Evolutionary conservation across 2,113 vertebrate genomes (phyloP).

Genomic region (Aplodontia rufa): DNA sequence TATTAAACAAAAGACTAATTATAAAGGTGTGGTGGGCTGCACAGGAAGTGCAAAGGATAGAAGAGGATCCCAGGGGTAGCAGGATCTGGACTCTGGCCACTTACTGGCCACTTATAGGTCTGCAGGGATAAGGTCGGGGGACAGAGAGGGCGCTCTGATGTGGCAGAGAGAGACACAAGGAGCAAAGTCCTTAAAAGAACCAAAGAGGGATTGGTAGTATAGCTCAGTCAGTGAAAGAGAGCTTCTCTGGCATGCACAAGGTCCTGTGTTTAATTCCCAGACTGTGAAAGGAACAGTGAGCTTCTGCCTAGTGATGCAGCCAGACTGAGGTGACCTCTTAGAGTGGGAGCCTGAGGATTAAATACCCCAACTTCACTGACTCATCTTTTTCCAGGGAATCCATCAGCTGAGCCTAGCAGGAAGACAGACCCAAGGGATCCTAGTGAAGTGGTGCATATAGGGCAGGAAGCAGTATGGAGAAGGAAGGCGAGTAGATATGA

Average conservation of each 20-base stretch:
- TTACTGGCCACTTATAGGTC: background rate
- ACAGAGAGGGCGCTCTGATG: background rate
- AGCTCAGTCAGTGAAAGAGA: background rate
- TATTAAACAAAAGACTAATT: background rate
- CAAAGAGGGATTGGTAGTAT: background rate
- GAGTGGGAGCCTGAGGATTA: background rate
- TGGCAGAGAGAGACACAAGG: background rate
- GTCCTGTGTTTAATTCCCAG: background rate
- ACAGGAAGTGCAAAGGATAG: background rate
- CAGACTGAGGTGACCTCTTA: background rate
- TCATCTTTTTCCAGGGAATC: background rate
- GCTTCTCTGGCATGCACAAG: background rate
- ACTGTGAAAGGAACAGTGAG: background rate
- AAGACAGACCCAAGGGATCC: background rate
- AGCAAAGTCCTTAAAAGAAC: background rate
- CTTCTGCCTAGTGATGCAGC: background rate
- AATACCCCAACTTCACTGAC: rapidly evolving
- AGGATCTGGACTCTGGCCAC: background rate
- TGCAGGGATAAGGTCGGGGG: background rate
- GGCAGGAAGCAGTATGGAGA: background rate
- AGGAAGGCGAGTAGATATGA: background rate
- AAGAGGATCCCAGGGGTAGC: background rate
- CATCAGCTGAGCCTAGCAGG: background rate
- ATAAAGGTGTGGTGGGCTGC: background rate
- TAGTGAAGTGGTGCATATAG: background rate